phyloP scores from a whole-genome alignment of 2,797 vertebrate genomes.

The Anabas testudineus region DNA sequence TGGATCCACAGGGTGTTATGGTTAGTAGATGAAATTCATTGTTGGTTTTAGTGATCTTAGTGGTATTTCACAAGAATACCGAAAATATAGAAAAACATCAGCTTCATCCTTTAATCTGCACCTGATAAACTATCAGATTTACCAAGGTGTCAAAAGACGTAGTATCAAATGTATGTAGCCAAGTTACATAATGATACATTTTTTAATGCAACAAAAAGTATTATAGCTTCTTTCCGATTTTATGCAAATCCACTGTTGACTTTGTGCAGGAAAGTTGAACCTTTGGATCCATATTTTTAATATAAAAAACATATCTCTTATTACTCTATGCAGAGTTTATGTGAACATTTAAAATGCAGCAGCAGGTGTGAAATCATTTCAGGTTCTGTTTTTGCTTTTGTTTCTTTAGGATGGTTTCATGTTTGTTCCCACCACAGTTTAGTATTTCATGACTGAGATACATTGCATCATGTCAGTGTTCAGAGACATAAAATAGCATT shows the following conservation, averaged over 20 bases:
- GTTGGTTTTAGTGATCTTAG: no score
- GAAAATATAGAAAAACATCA: no score
- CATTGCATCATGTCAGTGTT: conserved; percentile 77
- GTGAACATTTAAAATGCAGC: not conserved
- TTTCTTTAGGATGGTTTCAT: conserved; percentile 40
- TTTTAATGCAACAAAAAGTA: no score
- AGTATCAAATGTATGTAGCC: no score
- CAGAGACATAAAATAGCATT: conserved; percentile 82
- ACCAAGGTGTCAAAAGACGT: no score
- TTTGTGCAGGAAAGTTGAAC: not conserved
- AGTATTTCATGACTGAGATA: conserved; percentile 53
- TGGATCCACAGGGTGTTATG: no score
- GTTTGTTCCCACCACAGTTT: conserved; percentile 42
- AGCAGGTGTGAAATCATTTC: not conserved
- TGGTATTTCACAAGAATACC: no score
- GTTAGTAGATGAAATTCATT: no score
- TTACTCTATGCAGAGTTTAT: not conserved
- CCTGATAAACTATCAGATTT: no score
- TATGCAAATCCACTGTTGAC: not conserved
- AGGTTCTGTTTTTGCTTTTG: conserved; percentile 16
- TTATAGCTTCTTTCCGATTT: no score
- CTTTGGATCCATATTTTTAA: not conserved
- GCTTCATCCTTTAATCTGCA: no score
- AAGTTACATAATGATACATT: no score
- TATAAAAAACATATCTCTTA: not conserved